Base-by-base conservation (phyloP, 2,113 vertebrate species). In the Aspidoscelis tigris region DNA sequence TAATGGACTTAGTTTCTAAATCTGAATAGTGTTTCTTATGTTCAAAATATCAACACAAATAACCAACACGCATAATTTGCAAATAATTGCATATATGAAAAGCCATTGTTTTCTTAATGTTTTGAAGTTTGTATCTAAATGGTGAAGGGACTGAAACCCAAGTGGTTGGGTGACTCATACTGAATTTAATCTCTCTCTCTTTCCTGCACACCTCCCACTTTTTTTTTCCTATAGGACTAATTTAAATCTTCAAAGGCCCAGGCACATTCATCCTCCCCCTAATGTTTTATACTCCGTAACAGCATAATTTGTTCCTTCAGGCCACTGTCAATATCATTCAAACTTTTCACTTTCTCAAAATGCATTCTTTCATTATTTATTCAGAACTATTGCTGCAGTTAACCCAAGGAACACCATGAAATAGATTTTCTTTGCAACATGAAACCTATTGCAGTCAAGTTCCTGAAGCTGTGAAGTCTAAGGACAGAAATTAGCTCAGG, bases 251-350 rank as follows among this genome's bases (percentile, higher is more conserved):
- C 53, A 78, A 61, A 86, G 72, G 61, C 1, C 20, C 20, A 72
- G 74, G n/a, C 26, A 73, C 81, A 68, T 66, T 84, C 64, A 74
- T 69, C 64, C 24, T 33, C 50, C 24, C 55, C 55, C 58, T 50
- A 50, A 41, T 58, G 72, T 79, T 79, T 70, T 74, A 68, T 66
- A 73, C 20, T 83, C 22, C 55, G 83, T 24, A 74, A 55, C 14
- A 33, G 50, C 50, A 76, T 76, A 65, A 82, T 82, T 82, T 82
- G 33, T 78, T 43, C 43, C 74, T 82, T 16, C 26, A 78, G 80
- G 74, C 41, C 68, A 82, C n/a, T 86, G 68, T 82, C 68, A 72
- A 33, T n/a, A 65, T 26, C 69, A 78, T 72, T 81, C 44, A 72
- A 77, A 77, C 64, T 65, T 47, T 77, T 72, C 55, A 82, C 73